Evolutionary conservation across 2,113 vertebrate genomes (phyloP), one percentile per base, ranked within the genome.

Genomic region (Halichoerus grypus): DNA sequence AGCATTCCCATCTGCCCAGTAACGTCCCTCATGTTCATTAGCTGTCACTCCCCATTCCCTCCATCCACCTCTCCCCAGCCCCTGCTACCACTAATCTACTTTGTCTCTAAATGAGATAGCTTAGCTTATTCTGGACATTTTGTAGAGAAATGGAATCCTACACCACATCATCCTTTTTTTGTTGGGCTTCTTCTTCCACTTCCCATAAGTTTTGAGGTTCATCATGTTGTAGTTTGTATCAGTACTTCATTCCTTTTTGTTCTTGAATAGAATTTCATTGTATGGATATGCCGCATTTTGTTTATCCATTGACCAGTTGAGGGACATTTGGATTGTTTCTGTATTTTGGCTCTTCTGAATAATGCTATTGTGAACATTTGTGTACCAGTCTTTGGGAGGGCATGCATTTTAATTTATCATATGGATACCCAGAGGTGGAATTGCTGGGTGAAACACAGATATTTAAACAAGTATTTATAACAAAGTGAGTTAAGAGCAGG

Each of bases 381-480:
- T 55, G 53, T 61, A 22, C 49, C 33, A 46, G 28, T 71, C 63
- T 79, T 61, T 57, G 26, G n/a, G 26, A 61, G 5, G 42, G 51
- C 53, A 13, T 89, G 57, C 39, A 6, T 77, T 74, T 93, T 69
- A 9, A 49, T 84, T 59, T 84, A 77, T 96, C 22, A 28, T 69
- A 18, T 28, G 61, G 21, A 67, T 63, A 71, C 26, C 59, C 69
- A 71, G 59, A 71, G 22, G 42, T 85, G 16, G 67, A 42, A 71
- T 79, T n/a, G 33, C 71, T 90, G 39, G 33, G 39, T 61, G 51
- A 83, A 69, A 67, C 33, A 76, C 24, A 71, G 67, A 69, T 85
- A 59, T 84, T 85, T 42, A 85, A 85, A 71, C 33, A 79, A 76
- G 46, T 85, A 79, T 85, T 79, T 94, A n/a, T 53, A 85, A 71